Conservation (phyloP, 1,140 invertebrate genomes). For the Gryllus bimaculatus region DNA sequence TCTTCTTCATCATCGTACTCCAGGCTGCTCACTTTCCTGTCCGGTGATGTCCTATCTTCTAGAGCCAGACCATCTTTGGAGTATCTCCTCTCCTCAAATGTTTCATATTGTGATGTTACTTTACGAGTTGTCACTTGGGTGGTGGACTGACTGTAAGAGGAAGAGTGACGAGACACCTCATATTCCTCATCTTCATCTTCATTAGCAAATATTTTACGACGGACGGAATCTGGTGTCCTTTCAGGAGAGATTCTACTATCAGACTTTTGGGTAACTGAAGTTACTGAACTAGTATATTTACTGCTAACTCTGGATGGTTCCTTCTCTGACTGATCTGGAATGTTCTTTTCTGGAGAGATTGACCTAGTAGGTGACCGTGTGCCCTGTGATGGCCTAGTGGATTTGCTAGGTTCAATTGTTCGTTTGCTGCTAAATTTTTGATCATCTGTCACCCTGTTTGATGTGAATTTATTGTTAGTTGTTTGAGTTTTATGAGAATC, state of each 20-base stretch:
- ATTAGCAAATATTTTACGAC: not conserved
- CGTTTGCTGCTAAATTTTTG: constrained; percentile 4
- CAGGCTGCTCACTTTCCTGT: not conserved
- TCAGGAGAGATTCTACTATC: not conserved
- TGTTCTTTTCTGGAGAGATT: not conserved
- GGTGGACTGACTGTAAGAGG: not conserved
- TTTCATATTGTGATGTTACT: not conserved
- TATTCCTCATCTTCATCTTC: constrained; percentile 7
- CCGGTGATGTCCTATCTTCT: not conserved
- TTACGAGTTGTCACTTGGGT: not conserved
- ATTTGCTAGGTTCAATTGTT: not conserved
- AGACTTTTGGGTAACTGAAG: not conserved
- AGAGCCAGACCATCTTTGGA: not conserved
- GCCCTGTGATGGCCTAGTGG: not conserved
- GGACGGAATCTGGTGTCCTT: constrained; percentile 7
- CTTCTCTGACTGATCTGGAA: not conserved
- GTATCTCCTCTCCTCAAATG: not conserved
- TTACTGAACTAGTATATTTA: not conserved
- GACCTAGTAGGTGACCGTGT: not conserved
- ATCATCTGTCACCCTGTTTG: not conserved
- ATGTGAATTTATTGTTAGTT: constrained; percentile 4
- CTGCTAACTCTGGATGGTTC: not conserved
- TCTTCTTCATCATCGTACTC: not conserved
- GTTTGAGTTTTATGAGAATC: not conserved
- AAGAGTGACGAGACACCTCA: not conserved